These are phyloP conservation scores for Dolichomitus sp. DNA, from an alignment of 2,888 invertebrate genomes.

Conservation along the genomic window DNA sequence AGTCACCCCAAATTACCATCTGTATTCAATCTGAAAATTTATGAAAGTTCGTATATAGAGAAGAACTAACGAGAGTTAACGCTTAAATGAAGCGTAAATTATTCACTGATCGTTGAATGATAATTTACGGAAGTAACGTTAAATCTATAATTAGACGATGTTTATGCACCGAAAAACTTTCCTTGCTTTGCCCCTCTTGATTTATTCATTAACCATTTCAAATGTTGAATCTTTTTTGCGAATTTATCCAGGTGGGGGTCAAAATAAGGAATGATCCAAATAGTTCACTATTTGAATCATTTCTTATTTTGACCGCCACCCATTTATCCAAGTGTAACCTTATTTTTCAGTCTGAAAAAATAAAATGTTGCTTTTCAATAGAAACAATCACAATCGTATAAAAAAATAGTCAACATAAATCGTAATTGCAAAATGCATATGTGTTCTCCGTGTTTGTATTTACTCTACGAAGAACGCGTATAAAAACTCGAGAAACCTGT, in stretches of 20 bases:
- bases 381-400: constrained; percentile 10
- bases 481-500: constrained; percentile 52
- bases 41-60: neutral
- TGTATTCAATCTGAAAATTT: neutral
- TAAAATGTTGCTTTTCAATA: neutral
- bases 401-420: neutral
- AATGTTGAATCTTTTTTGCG: neutral
- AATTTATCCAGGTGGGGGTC: too few relatives aligned
- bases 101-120: neutral
- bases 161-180: neutral
- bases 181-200: neutral
- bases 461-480: neutral
- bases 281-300: too few relatives aligned
- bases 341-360: neutral
- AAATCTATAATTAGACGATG: neutral
- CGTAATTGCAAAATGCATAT: neutral
- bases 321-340: neutral
- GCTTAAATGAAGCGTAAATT: neutral
- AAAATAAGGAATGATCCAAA: too few relatives aligned
- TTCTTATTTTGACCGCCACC: too few relatives aligned
- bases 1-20: neutral
- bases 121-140: neutral
- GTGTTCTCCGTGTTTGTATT: neutral
- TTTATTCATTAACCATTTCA: neutral
- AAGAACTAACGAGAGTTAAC: neutral